These are phyloP conservation scores for Urosaurus nigricauda DNA, from an alignment of 2,797 vertebrate genomes.

Conservation along the genomic window DNA sequence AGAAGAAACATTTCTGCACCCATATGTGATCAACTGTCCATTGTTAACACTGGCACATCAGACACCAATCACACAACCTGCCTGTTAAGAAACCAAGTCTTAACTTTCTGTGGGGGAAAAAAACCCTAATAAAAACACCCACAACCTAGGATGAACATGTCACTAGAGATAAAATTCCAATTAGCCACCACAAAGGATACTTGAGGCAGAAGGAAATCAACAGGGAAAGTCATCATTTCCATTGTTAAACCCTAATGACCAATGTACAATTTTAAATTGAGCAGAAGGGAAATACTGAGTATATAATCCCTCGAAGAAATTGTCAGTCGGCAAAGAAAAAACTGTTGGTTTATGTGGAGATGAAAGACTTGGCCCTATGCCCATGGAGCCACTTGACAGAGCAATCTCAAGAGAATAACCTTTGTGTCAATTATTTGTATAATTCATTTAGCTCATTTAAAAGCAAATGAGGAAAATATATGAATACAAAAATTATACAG, in stretches of 20 bases:
- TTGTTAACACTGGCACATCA: not conserved
- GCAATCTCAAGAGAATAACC: conserved; percentile 26
- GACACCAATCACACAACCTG: not conserved
- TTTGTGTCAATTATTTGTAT: conserved; percentile 32
- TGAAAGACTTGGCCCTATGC: conserved; percentile 29
- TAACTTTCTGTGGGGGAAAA: conserved; percentile 1
- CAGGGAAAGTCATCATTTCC: conserved; percentile 30
- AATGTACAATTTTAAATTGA: conserved; percentile 37
- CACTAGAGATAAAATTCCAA: conserved; percentile 19
- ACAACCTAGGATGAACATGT: conserved; percentile 10
- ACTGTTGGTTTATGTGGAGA: conserved; percentile 20
- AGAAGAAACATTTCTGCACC: conserved; percentile 18
- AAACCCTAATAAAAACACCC: not conserved
- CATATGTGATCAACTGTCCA: not conserved
- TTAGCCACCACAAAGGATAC: conserved; percentile 27
- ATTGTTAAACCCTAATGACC: conserved; percentile 40
- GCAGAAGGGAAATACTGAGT: conserved; percentile 35
- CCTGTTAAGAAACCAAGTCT: not conserved
- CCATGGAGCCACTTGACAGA: not conserved
- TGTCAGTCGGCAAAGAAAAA: conserved; percentile 14
- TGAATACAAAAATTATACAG: not conserved
- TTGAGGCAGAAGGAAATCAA: conserved; percentile 28
- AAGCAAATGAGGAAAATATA: not conserved
- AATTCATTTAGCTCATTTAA: conserved; percentile 28
- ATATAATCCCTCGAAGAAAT: conserved; percentile 23